phyloP scores from a whole-genome alignment of 2,797 vertebrate species.

The Cynodonichthys magdalenae region DNA sequence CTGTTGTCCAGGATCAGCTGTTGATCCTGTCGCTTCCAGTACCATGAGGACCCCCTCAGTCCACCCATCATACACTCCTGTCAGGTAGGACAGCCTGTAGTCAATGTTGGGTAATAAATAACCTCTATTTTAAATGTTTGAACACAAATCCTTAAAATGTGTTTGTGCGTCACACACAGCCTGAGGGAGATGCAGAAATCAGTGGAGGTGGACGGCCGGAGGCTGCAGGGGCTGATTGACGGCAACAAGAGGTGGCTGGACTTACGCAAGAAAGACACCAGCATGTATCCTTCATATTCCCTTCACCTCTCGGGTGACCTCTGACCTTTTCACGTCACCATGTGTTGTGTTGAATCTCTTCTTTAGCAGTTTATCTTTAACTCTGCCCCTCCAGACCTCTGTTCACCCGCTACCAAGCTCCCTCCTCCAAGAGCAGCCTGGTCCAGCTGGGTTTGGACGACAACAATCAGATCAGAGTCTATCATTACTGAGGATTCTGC shows the following conservation, averaged over 20 bases:
- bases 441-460: constrained; percentile 91
- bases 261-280: constrained; percentile 84
- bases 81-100: constrained; percentile 56
- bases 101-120: not conserved
- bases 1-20: constrained; percentile 63
- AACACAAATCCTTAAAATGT: not conserved
- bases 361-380: constrained; percentile 68
- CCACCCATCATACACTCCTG: constrained; percentile 64
- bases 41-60: constrained; percentile 36
- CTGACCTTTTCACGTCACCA: not conserved
- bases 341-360: not conserved
- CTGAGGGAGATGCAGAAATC: constrained; percentile 63
- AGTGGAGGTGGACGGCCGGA: constrained; percentile 65
- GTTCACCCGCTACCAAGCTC: constrained; percentile 69
- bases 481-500: constrained; percentile 81
- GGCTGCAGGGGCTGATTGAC: constrained; percentile 85
- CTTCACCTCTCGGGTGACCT: not conserved
- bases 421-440: constrained; percentile 64
- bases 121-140: not conserved
- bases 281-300: constrained; percentile 87
- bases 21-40: constrained; percentile 47
- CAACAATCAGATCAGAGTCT: constrained; percentile 87
- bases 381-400: constrained; percentile 81
- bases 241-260: constrained; percentile 91
- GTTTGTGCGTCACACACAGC: constrained; percentile 48